Base-by-base conservation (phyloP, 2,797 vertebrate species). In the Phyllotis vaccarum region DNA sequence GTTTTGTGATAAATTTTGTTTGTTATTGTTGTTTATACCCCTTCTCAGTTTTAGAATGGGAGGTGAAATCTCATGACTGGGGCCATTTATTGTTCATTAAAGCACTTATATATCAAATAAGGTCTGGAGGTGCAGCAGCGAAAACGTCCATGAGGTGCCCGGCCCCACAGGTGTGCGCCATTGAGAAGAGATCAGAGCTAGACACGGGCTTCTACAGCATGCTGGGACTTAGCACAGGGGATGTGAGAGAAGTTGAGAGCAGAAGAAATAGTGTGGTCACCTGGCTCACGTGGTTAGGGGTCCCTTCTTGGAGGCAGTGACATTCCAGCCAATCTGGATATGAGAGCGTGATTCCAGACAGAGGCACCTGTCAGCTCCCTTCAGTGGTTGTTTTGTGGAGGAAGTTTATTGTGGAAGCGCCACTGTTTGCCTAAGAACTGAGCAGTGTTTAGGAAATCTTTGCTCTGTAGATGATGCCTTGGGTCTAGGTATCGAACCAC, bases 51-150 rank as follows among this genome's bases (percentile, higher is more conserved):
- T 49, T 9, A 49, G 46, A 49, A 56, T 19, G 11, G 75, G 31
- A 68, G 13, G 14, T 37, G 17, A 54, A 3, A 4, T 49, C 24
- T 81, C 6, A 3, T 54, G 17, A 40, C 82, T 9, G 17, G 5
- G 12, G 34, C 27, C 16, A 9, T 62, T 76, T 1, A 5, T n/a
- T 40, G 29, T 34, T 85, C 46, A 27, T 37, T 40, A 31, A 29
- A 14, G 31, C 6, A 17, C 52, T 70, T 62, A 13, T 19, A 2
- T 34, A 74, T 62, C 54, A 46, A 52, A 4, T 2, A 4, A 34
- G n/a, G 9, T 8, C 3, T 24, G 27, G 58, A 70, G 9, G 4
- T 3, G 1, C 0, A 16, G 46, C 2, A 21, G 29, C 21, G 29
- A 49, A 16, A 7, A 13, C 13, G 40, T 16, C 22, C 76, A 29